Base-by-base conservation (phyloP, 2,797 vertebrate species). In the Leuciscus waleckii region DNA sequence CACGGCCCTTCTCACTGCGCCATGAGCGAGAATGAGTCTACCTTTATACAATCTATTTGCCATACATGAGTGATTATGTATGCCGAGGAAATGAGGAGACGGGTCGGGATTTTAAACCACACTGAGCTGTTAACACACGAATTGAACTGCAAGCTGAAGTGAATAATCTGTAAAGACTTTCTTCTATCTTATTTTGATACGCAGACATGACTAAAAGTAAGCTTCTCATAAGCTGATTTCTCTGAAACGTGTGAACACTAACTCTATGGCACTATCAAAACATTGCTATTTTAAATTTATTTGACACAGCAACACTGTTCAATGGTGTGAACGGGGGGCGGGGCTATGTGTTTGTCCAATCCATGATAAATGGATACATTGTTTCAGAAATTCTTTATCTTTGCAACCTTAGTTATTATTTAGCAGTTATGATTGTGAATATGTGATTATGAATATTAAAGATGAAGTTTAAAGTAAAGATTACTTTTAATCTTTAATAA, bases 41-140 rank as follows among this genome's bases (percentile, higher is more conserved):
- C 85, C 81, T 87, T 86, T 82, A 86, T 83, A 81, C 73, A 86
- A 83, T 83, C 71, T 76, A 51, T 82, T 81, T 70, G 82, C 5
- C n/a, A 78, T 71, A 79, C 80, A 61, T 74, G 61, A 85, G 74
- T 78, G 84, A 88, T 87, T 85, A 83, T 73, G 81, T 46, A 68
- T 88, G 79, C 39, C 7, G 76, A 54, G 61, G 46, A 83, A 82
- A 78, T 83, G 75, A 82, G 67, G 43, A 73, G 74, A 83, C 4
- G 69, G 69, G 29, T 41, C 14, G 61, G 43, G 37, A 78, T 78
- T 61, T 84, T 70, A 79, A 79, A 70, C n/a, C 75, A 61, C 75
- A 43, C 39, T 73, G 85, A 81, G 81, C 79, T 78, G 73, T 76
- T 83, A 54, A 74, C 56, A 85, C 54, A 29, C 9, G 8, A 71